Percentiles rank a stretch among this genome's conserved stretches.
phyloP scores from a whole-genome alignment of 1,140 invertebrate genomes.

The Neodiprion fabricii region DNA sequence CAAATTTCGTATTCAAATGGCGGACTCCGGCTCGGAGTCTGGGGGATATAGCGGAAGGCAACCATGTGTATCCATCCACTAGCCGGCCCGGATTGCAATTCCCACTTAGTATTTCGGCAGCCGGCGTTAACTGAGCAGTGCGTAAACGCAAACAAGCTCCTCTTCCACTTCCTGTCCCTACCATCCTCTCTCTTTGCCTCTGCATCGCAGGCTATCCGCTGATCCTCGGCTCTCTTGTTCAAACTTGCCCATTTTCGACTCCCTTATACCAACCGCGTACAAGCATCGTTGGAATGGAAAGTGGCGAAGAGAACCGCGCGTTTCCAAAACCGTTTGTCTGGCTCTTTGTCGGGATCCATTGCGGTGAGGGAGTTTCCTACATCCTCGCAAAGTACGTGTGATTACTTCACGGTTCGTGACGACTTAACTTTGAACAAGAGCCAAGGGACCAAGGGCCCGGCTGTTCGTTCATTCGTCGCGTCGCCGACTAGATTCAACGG shows the following conservation, averaged over 20 bases:
- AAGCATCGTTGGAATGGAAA: neutral
- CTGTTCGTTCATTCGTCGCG: too few species aligned
- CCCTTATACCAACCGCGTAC: neutral
- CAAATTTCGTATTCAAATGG: constrained; percentile 61
- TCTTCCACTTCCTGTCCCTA: too few species aligned
- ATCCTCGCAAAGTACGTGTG: too few species aligned
- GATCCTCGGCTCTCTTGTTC: neutral
- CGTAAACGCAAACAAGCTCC: constrained; percentile 41
- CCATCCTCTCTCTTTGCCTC: too few species aligned
- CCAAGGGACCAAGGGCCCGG: too few species aligned
- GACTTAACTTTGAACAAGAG: too few species aligned
- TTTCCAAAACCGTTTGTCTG: neutral
- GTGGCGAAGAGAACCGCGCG: neutral
- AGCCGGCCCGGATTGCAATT: constrained; percentile 36
- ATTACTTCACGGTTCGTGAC: too few species aligned
- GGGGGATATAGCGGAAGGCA: constrained; percentile 31
- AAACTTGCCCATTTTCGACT: neutral
- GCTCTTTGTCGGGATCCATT: neutral
- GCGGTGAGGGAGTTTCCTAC: too few species aligned
- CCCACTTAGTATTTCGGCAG: constrained; percentile 39
- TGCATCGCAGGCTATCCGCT: too few species aligned
- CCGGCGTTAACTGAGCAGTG: constrained; percentile 38
- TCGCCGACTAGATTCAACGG: too few species aligned
- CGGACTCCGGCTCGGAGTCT: constrained; percentile 23
- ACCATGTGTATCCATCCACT: constrained; percentile 24